phyloP scores from a whole-genome alignment of 1,140 invertebrate genomes.

The Camponotus floridanus region DNA sequence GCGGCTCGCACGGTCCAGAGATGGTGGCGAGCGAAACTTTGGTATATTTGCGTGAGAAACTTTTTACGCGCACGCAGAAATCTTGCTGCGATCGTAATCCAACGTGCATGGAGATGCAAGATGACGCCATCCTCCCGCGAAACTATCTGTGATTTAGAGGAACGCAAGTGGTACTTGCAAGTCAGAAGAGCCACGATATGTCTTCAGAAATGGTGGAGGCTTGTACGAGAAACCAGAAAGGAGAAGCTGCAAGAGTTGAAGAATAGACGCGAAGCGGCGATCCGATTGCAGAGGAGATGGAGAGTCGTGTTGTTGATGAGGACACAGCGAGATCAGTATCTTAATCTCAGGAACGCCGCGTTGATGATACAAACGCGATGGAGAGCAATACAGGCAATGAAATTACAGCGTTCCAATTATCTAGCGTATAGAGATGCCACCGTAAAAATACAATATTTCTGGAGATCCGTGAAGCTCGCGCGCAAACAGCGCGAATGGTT shows the following conservation, averaged over 20 bases:
- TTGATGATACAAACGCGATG: constrained; percentile 87
- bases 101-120: constrained; percentile 69
- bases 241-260: constrained; percentile 62
- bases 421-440: constrained; percentile 74
- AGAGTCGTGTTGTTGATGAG: constrained; percentile 23
- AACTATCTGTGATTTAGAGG: constrained; percentile 10
- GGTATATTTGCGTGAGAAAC: constrained; percentile 81
- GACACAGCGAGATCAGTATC: constrained; percentile 73
- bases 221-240: constrained; percentile 57
- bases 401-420: constrained; percentile 77
- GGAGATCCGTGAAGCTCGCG: constrained; percentile 83
- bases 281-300: constrained; percentile 40
- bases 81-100: constrained; percentile 78
- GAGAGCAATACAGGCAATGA: constrained; percentile 85
- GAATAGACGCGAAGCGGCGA: constrained; percentile 24
- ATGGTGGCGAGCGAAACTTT: constrained; percentile 90
- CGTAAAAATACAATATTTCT: constrained; percentile 83
- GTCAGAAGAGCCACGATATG: constrained; percentile 70
- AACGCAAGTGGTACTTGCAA: constrained; percentile 71
- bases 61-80: constrained; percentile 73
- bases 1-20: constrained; percentile 89
- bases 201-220: constrained; percentile 86
- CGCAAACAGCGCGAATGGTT: constrained; percentile 80
- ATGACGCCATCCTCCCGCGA: constrained; percentile 54
- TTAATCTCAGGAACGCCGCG: constrained; percentile 76